Evolutionary conservation across 2,113 vertebrate genomes (phyloP).

Genomic region (Serilophus lunatus): DNA sequence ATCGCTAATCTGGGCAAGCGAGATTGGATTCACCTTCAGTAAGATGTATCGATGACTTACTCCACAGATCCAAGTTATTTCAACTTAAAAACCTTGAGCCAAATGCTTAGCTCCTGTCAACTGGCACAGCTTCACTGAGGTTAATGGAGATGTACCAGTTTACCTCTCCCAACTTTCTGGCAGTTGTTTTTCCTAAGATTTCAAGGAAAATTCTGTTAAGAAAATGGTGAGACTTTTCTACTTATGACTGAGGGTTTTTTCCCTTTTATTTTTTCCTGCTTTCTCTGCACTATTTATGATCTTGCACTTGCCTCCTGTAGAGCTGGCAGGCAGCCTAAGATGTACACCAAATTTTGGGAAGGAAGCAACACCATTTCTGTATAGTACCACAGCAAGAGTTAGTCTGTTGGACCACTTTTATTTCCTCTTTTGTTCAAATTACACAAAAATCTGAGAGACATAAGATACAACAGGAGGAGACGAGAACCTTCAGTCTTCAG

Average conservation of each 20-base stretch:
- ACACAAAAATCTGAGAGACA: conserved; percentile 69
- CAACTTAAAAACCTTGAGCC: not conserved
- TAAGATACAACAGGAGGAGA: conserved; percentile 59
- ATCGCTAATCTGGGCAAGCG: not conserved
- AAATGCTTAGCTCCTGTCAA: not conserved
- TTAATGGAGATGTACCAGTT: not conserved
- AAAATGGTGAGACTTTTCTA: not conserved
- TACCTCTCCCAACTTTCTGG: not conserved
- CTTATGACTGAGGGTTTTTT: not conserved
- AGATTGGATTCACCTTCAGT: not conserved
- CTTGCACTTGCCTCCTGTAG: conserved; percentile 36
- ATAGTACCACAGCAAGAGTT: conserved; percentile 25
- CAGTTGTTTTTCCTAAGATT: not conserved
- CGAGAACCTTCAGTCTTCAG: conserved; percentile 65
- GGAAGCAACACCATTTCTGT: conserved; percentile 51
- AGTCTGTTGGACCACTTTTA: conserved; percentile 30
- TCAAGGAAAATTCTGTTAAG: not conserved
- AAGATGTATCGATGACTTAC: not conserved
- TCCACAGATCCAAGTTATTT: not conserved
- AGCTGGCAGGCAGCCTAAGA: conserved; percentile 60
- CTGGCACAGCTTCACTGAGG: not conserved
- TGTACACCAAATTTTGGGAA: conserved; percentile 61
- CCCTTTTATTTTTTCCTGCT: conserved; percentile 13
- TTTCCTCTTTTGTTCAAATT: conserved; percentile 70
- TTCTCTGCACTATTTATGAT: conserved; percentile 36